Evolutionary conservation across 2,888 invertebrate species (phyloP).

Genomic region (Pyrrhosoma nymphula): DNA sequence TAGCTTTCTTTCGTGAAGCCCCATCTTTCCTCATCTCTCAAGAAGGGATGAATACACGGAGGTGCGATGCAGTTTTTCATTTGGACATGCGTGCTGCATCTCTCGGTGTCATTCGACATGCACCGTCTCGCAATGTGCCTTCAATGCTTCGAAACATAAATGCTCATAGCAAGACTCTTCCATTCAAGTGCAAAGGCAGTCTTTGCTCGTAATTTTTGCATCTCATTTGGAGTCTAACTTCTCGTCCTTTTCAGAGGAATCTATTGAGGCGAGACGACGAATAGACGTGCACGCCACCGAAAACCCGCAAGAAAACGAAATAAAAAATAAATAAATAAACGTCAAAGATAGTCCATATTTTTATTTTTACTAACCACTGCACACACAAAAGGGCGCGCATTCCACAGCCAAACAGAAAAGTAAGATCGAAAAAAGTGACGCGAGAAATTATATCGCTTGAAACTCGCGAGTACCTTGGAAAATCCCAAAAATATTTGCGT

Average conservation of each 20-base stretch:
- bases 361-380: not conserved
- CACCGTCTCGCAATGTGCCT: no score
- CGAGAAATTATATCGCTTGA: not conserved
- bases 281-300: not conserved
- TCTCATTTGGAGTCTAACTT: not conserved
- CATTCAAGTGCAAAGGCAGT: not conserved
- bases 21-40: no score
- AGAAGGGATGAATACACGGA: not conserved
- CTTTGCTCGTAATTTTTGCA: not conserved
- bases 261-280: not conserved
- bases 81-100: no score
- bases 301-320: not conserved
- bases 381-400: not conserved
- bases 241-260: not conserved
- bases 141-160: not conserved
- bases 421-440: not conserved
- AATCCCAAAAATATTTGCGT: not conserved
- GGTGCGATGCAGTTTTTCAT: no score
- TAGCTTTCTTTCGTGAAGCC: no score
- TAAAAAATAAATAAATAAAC: not conserved
- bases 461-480: not conserved
- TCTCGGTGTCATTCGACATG: no score
- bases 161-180: not conserved
- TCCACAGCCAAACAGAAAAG: not conserved
- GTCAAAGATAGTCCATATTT: not conserved